Conservation (phyloP, 2,888 invertebrate genomes). For the Perdita meconis region DNA sequence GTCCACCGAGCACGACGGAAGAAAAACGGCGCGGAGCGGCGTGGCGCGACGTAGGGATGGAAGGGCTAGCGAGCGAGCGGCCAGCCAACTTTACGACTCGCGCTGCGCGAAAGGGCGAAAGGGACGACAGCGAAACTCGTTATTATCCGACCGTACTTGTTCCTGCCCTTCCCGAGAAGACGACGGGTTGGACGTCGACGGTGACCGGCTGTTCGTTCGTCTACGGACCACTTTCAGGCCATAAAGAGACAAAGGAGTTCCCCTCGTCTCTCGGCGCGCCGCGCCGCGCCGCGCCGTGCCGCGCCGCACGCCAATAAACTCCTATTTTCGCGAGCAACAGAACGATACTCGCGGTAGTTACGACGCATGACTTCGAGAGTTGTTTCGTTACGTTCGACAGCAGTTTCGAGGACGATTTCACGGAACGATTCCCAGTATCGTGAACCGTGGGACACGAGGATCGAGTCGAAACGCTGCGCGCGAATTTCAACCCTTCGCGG, state of each 20-base stretch:
- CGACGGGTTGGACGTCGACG: conserved; percentile 55
- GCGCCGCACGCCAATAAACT: conserved; percentile 80
- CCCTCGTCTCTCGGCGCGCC: conserved; percentile 71
- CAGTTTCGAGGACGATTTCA: neutral
- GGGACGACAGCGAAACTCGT: conserved; percentile 83
- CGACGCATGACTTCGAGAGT: too few relatives aligned
- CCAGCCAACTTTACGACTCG: conserved; percentile 77
- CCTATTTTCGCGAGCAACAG: conserved; percentile 80
- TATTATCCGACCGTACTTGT: conserved; percentile 82
- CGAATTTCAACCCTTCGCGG: conserved; percentile 1
- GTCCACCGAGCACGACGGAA: conserved; percentile 63
- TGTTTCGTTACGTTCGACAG: too few relatives aligned
- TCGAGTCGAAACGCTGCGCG: neutral
- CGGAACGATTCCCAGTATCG: neutral
- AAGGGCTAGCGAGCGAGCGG: conserved; percentile 27
- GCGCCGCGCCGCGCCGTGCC: conserved; percentile 20
- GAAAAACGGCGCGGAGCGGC: conserved; percentile 67
- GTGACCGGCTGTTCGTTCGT: conserved; percentile 49
- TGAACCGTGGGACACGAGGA: neutral
- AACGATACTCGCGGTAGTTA: too few relatives aligned
- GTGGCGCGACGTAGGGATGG: conserved; percentile 22
- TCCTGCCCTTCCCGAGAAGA: conserved; percentile 74
- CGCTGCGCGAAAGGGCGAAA: conserved; percentile 77
- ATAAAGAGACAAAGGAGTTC: conserved; percentile 83
- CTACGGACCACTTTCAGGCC: conserved; percentile 81